These are phyloP conservation scores for Drosophila saltans DNA, from an alignment of 1,140 invertebrate species.

Conservation along the genomic window DNA sequence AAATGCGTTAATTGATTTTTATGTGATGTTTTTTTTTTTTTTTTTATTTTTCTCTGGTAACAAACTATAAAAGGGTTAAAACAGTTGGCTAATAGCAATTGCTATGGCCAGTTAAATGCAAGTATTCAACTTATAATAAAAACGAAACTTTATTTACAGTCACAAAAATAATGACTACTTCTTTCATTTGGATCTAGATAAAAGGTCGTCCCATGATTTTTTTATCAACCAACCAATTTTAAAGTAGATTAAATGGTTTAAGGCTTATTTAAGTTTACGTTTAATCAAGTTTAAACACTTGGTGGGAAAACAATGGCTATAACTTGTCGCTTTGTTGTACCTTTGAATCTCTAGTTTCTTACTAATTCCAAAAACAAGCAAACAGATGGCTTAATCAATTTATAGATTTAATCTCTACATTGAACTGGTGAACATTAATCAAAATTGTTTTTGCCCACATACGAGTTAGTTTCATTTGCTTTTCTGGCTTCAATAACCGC, in stretches of 20 bases:
- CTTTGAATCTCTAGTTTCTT: no score
- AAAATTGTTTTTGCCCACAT: conserved; percentile 21
- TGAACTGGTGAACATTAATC: background rate
- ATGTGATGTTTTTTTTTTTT: conserved; percentile 45
- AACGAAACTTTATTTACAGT: no score
- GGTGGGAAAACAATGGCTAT: no score
- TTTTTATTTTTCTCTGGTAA: conserved; percentile 3
- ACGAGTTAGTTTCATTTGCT: background rate
- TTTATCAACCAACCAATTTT: no score
- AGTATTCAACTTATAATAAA: background rate
- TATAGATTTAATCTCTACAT: conserved; percentile 6
- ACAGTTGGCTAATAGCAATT: conserved; percentile 57
- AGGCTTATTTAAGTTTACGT: no score
- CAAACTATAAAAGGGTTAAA: conserved; percentile 24
- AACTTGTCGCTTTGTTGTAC: no score
- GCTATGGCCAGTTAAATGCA: conserved; percentile 25
- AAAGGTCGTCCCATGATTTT: no score
- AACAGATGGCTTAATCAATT: background rate
- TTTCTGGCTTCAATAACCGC: conserved; percentile 7
- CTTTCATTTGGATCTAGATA: no score
- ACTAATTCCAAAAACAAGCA: no score
- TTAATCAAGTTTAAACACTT: no score
- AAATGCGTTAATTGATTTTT: conserved; percentile 78
- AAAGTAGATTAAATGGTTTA: no score
- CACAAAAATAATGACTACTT: no score